phyloP scores from a whole-genome alignment of 1,140 invertebrate genomes.

The Aphelenchoides besseyi region DNA sequence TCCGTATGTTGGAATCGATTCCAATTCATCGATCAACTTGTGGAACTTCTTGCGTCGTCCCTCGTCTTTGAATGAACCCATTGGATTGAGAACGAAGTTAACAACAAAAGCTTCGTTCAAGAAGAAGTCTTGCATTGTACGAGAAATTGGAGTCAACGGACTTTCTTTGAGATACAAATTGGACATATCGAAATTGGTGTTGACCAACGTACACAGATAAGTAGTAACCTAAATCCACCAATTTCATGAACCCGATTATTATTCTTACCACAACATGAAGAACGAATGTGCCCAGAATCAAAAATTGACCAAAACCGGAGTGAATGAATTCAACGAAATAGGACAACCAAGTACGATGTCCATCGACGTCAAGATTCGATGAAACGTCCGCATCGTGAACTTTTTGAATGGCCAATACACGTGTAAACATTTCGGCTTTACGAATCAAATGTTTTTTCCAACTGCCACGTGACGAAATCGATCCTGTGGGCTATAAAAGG shows the following conservation, averaged over 20 bases:
- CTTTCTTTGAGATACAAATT: slow-evolving; percentile 55
- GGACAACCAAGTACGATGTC: neutral
- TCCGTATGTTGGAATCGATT: slow-evolving; percentile 49
- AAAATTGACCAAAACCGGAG: neutral
- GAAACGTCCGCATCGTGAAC: neutral
- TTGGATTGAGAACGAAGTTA: slow-evolving; percentile 51
- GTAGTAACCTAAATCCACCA: slow-evolving; percentile 35
- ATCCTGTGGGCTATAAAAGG: slow-evolving; percentile 7
- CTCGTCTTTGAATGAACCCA: slow-evolving; percentile 48
- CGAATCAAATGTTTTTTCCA: slow-evolving; percentile 6
- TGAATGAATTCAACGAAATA: slow-evolving; percentile 25
- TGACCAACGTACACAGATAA: slow-evolving; percentile 55
- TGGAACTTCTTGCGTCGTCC: slow-evolving; percentile 37
- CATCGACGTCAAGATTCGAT: neutral
- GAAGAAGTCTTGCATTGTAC: slow-evolving; percentile 57
- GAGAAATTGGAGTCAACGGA: slow-evolving; percentile 53
- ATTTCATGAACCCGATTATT: neutral
- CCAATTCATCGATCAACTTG: slow-evolving; percentile 51
- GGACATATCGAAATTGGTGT: slow-evolving; percentile 60
- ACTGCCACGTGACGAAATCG: slow-evolving; percentile 14
- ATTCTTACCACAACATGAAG: slow-evolving; percentile 33
- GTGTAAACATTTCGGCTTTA: slow-evolving; percentile 9
- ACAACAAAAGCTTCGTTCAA: slow-evolving; percentile 55
- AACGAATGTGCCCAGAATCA: slow-evolving; percentile 22
- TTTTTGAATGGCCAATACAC: slow-evolving; percentile 11